A percentile compares a stretch with the other conserved stretches of the same genome.
Conservation (phyloP, 2,888 invertebrate species). For the Rhynchonema sp. region DNA sequence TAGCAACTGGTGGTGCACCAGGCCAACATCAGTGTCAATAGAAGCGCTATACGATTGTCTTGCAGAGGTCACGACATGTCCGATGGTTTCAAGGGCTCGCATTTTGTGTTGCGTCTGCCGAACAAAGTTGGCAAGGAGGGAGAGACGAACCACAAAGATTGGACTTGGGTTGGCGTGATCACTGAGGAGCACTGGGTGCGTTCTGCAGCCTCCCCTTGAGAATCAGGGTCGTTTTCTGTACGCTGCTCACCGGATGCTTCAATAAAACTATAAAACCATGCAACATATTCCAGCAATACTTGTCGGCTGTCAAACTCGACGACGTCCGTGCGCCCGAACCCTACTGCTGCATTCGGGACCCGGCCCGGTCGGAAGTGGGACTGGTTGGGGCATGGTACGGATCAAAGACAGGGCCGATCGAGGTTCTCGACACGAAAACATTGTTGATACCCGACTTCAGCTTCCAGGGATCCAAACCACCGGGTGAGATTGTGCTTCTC, state of each 20-base stretch:
- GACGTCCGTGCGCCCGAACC: constrained; percentile 12
- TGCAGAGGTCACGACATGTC: too few relatives aligned
- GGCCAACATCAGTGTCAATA: too few relatives aligned
- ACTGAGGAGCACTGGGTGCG: constrained; percentile 8
- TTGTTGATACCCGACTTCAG: constrained; percentile 14
- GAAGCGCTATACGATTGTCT: too few relatives aligned
- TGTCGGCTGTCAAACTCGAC: constrained; percentile 12
- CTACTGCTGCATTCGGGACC: constrained; percentile 16
- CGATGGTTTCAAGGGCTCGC: too few relatives aligned
- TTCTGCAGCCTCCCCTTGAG: background rate
- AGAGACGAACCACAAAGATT: constrained; percentile 1
- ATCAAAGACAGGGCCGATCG: constrained; percentile 12
- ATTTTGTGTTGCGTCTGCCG: too few relatives aligned
- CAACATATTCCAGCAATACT: constrained; percentile 1
- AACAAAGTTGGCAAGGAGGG: background rate
- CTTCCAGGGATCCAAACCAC: constrained; percentile 19
- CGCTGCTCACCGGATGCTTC: background rate
- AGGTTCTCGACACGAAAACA: constrained; percentile 18
- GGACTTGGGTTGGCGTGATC: constrained; percentile 7
- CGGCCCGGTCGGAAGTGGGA: constrained; percentile 8
- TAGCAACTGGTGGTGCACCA: too few relatives aligned
- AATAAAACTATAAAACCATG: constrained; percentile 6
- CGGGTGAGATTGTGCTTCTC: constrained; percentile 11
- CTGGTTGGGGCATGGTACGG: constrained; percentile 15
- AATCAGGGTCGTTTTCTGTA: background rate